Percentiles rank a stretch among this genome's conserved stretches.
Conservation (phyloP, 2,113 vertebrate genomes). For the Strigops habroptila region DNA sequence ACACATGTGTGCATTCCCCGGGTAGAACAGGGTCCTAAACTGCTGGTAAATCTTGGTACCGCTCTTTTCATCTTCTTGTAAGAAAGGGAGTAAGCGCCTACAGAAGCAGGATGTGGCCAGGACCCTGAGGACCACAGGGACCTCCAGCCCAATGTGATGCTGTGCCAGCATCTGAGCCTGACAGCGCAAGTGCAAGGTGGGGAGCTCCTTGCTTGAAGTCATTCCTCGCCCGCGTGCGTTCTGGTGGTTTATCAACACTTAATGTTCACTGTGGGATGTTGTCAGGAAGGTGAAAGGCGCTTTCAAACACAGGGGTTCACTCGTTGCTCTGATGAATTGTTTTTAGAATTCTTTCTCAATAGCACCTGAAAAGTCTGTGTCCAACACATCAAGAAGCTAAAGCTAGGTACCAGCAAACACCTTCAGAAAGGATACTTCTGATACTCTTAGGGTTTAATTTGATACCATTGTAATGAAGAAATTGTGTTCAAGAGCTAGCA, state of each 20-base stretch:
- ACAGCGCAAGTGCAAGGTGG: rapidly evolving
- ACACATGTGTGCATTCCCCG: rapidly evolving
- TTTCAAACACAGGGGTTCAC: neutral
- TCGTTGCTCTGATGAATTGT: neutral
- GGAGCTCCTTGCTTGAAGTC: neutral
- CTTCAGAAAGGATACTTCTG: neutral
- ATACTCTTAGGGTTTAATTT: neutral
- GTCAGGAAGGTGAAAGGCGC: neutral
- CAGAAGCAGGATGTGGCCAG: neutral
- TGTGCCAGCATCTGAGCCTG: neutral
- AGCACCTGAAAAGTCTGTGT: neutral
- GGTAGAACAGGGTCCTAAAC: no score
- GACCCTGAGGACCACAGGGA: neutral
- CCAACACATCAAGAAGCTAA: neutral
- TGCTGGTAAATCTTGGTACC: neutral
- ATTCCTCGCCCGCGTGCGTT: rapidly evolving
- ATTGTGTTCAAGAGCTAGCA: neutral
- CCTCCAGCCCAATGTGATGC: neutral
- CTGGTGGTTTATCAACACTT: neutral
- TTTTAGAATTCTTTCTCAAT: neutral
- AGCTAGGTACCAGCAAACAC: neutral
- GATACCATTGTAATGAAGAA: neutral
- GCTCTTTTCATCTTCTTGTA: neutral
- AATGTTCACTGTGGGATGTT: neutral
- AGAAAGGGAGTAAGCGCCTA: neutral